phyloP scores from a whole-genome alignment of 2,113 vertebrate genomes.

The Lathamus discolor region DNA sequence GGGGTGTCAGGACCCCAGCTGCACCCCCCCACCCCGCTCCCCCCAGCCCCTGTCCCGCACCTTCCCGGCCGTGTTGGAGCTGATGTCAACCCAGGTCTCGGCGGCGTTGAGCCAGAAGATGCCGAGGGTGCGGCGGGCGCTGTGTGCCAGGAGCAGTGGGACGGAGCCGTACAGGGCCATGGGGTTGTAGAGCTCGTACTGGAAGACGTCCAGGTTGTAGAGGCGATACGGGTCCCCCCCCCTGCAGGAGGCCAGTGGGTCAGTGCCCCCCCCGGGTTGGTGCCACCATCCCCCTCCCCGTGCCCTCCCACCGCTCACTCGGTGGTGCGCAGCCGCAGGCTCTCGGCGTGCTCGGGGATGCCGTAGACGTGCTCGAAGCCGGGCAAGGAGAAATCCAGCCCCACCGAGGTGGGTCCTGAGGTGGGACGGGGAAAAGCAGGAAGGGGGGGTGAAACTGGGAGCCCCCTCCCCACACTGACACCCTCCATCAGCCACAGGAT shows the following conservation, averaged over 20 bases:
- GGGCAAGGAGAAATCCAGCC: constrained; percentile 90
- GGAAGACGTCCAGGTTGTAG: constrained; percentile 94
- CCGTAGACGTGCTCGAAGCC: constrained; percentile 91
- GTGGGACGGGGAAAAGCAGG: background rate
- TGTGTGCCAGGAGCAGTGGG: constrained; percentile 89
- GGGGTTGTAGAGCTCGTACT: constrained; percentile 89
- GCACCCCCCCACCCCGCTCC: background rate
- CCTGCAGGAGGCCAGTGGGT: constrained; percentile 43
- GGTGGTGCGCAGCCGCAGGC: constrained; percentile 85
- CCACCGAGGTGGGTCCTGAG: constrained; percentile 85
- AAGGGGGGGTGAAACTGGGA: background rate
- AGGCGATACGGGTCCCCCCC: constrained; percentile 90
- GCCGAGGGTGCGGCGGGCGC: constrained; percentile 80
- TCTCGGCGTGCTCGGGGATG: constrained; percentile 92
- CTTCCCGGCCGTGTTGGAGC: constrained; percentile 91
- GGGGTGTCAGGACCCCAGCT: background rate
- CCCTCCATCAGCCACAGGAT: rapidly evolving
- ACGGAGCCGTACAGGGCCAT: constrained; percentile 93
- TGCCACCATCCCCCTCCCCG: background rate
- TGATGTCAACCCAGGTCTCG: constrained; percentile 94
- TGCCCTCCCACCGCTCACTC: constrained; percentile 74
- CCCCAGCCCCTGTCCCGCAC: constrained; percentile 34
- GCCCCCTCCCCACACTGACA: rapidly evolving
- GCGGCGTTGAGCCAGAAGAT: constrained; percentile 95
- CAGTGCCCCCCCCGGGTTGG: background rate